These are phyloP conservation scores for Otolemur garnettii DNA, from an alignment of 2,113 vertebrate genomes.

Conservation along the genomic window DNA sequence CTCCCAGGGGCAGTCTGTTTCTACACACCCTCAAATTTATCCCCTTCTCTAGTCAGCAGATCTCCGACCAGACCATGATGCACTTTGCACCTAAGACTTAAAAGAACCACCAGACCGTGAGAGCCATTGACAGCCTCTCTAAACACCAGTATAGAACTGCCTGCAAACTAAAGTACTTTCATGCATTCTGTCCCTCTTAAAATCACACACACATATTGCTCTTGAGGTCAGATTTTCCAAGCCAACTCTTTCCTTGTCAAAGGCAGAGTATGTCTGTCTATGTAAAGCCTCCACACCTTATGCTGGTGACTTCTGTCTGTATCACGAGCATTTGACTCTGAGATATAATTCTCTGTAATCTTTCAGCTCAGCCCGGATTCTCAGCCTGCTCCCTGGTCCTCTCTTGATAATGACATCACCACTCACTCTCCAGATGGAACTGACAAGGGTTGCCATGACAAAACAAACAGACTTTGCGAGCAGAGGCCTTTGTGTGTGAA, in stretches of 20 bases:
- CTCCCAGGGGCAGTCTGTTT: neutral
- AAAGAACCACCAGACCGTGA: slow-evolving; percentile 52
- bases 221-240: neutral
- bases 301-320: neutral
- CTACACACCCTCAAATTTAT: neutral
- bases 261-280: neutral
- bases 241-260: neutral
- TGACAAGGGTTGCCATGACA: slow-evolving; percentile 76
- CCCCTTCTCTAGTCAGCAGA: slow-evolving; percentile 24
- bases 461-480: slow-evolving; percentile 60
- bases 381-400: neutral
- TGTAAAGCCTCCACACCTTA: neutral
- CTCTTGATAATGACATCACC: slow-evolving; percentile 62
- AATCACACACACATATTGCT: neutral
- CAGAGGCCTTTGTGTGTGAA: slow-evolving; percentile 12
- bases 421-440: slow-evolving; percentile 72
- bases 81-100: slow-evolving; percentile 35
- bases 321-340: neutral
- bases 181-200: neutral
- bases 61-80: neutral
- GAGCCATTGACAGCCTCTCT: slow-evolving; percentile 9
- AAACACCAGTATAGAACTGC: neutral
- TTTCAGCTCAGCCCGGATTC: neutral
- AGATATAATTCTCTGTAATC: neutral
- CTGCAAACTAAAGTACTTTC: neutral